Evolutionary conservation across 2,888 invertebrate genomes (phyloP).

Genomic region (Melanostoma mellinum): DNA sequence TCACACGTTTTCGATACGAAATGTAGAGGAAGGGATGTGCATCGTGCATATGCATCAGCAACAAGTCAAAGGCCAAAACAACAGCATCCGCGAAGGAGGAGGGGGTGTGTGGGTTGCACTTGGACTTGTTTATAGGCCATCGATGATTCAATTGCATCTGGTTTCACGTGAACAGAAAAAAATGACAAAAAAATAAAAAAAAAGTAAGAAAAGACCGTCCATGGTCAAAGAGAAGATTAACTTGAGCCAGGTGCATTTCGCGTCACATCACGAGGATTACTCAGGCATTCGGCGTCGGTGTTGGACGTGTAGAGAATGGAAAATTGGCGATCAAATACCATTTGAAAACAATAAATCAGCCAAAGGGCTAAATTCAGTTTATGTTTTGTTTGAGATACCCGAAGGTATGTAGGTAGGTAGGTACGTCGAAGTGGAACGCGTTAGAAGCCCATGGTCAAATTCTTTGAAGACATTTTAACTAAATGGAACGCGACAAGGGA

Average conservation of each 20-base stretch:
- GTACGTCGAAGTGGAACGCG: constrained; percentile 36
- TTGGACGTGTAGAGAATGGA: constrained; percentile 21
- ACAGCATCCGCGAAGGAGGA: constrained; percentile 24
- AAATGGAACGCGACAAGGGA: constrained; percentile 60
- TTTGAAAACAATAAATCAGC: constrained; percentile 68
- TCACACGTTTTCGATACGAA: constrained; percentile 51
- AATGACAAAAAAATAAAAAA: background rate
- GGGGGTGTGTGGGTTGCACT: constrained; percentile 40
- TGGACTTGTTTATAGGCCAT: constrained; percentile 69
- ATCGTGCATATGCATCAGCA: constrained; percentile 47
- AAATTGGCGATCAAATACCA: constrained; percentile 68
- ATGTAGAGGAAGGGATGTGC: constrained; percentile 16
- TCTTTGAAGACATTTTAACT: constrained; percentile 49
- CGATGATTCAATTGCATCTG: constrained; percentile 71
- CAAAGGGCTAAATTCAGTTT: constrained; percentile 38
- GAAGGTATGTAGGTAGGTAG: background rate
- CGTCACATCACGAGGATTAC: constrained; percentile 54
- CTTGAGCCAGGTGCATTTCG: constrained; percentile 63
- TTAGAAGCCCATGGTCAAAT: constrained; percentile 56
- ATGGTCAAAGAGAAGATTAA: constrained; percentile 52
- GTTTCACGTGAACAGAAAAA: constrained; percentile 38
- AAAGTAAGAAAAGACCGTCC: constrained; percentile 25
- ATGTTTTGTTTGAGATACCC: background rate
- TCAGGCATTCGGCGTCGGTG: constrained; percentile 21
- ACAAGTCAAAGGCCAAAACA: constrained; percentile 47